Base-by-base conservation (phyloP, 2,888 invertebrate genomes). In the Hartigia nigra region DNA sequence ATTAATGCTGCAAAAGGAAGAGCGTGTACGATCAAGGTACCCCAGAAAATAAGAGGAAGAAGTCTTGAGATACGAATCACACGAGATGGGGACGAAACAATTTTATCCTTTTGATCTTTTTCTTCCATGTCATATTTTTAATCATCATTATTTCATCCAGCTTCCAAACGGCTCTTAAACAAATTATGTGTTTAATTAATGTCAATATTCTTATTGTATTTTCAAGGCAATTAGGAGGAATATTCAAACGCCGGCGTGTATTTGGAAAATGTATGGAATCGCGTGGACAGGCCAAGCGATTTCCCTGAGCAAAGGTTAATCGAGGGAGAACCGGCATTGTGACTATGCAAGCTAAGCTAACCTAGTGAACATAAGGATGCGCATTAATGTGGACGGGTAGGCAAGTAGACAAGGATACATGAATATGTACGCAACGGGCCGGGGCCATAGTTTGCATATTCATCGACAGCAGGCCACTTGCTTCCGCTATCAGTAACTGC, bases 391-490 rank as follows among this genome's bases (percentile, higher is more conserved):
- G 32, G 23, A 75, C 55, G 72, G 76, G 75, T 70, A 12, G 70
- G 39, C 75, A 70, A 31, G 72, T 70, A 79, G 55, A 76, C 76
- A 70, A 78, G 75, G 12, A 75, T 14, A 74, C 77, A 77, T 76
- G 81, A 83, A 82, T 82, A 83, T 79, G 82, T 82, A 84, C 83
- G 80, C 81, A 82, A 81, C 74, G 86, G 89, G 89, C 88, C 88
- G 86, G 84, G 87, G 87, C 87, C 85, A 55, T 87, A 88, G 82
- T 86, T 85, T 89, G 86, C 86, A 89, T 89, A 89, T 89, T 89
- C 88, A 88, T 88, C 85, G 86, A 86, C 81, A 87, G 82, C 85
- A 83, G 83, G 85, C 83, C 83, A 75, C 84, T 87, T 85, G 86
- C 86, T 88, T 89, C 88, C 86, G 86, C 81, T 79, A 79, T 74